These are phyloP conservation scores for Brachyhypopomus gauderio DNA, from an alignment of 2,113 vertebrate genomes.

Conservation along the genomic window DNA sequence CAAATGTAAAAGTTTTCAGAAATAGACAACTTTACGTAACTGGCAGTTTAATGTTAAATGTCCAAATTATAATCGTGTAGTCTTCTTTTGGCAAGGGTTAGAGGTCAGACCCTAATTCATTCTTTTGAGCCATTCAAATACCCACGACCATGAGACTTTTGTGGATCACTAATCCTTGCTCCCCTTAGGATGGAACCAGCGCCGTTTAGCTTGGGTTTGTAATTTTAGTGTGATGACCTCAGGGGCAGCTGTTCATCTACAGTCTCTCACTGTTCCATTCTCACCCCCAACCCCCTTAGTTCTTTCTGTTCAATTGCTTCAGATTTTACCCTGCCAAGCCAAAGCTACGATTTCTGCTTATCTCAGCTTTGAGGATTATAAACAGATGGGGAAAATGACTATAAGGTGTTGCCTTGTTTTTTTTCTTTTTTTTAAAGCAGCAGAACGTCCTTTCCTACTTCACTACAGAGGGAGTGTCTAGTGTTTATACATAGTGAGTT, in stretches of 20 bases:
- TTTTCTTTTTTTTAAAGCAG: neutral
- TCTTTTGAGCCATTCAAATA: neutral
- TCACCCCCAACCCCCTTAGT: neutral
- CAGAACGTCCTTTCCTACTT: slow-evolving; percentile 1
- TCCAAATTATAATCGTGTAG: neutral
- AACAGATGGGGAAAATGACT: slow-evolving; percentile 31
- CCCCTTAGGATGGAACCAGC: neutral
- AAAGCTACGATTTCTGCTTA: slow-evolving; percentile 22
- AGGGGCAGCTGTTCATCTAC: slow-evolving; percentile 14
- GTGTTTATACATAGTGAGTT: slow-evolving; percentile 16
- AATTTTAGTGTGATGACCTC: slow-evolving; percentile 25
- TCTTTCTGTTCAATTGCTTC: slow-evolving; percentile 34
- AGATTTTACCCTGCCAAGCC: slow-evolving; percentile 11
- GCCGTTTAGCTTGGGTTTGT: slow-evolving; percentile 15
- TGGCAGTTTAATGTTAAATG: neutral
- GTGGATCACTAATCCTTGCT: neutral
- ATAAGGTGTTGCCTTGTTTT: slow-evolving; percentile 30
- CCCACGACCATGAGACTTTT: neutral
- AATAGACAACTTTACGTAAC: too few relatives aligned
- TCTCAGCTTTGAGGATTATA: slow-evolving; percentile 34
- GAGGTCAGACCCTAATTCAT: too few relatives aligned
- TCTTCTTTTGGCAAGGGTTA: too few relatives aligned
- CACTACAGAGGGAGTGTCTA: slow-evolving; percentile 7
- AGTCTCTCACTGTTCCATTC: slow-evolving; percentile 23
- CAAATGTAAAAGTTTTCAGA: neutral